Evolutionary conservation across 1,140 invertebrate species (phyloP), one percentile per base, ranked within the genome.

Genomic region (Protaetia brevitarsis): DNA sequence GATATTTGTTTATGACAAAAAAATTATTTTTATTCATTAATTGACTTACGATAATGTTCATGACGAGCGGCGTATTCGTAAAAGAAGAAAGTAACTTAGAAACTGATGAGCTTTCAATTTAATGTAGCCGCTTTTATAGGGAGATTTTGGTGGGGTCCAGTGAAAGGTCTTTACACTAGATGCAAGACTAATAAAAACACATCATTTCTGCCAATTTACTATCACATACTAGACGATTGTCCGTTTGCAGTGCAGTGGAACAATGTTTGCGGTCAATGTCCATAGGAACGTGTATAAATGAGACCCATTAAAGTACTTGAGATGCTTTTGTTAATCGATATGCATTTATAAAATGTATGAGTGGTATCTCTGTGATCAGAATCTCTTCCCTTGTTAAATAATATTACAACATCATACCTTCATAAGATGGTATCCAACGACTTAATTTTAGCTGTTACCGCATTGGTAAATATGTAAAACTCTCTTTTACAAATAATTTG

Each of bases 31-130:
- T 61, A 26, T 60, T 37, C 13, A 34, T 70, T 23, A 0, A 51
- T 51, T 51, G 7, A 75, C 69, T 73, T 68, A 72, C 69, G 66
- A 72, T 64, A 51, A 68, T 68, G 62, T 68, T 69, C 73, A 74
- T 74, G 65, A 67, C 69, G 66, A 66, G 27, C 41, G 11, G 34
- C 16, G 26, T 19, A 68, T 60, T 29, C 60, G 45, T 21, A 51
- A 51, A 63, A 66, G 65, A 63, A 68, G 70, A 69, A 68, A 66
- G 59, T 64, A 66, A 70, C 67, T 64, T 51, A 51, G 64, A 70
- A 67, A 74, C 71, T 73, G 71, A 72, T 73, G 71, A 71, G 41
- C 65, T 30, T 66, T 64, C 34, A 59, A 51, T 66, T 45, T 58
- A 63, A 64, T 60, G 36, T 36, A 63, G 67, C 66, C 63, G 41